Conservation (phyloP, 2,888 invertebrate species). For the Acanthoscelides obtectus region DNA sequence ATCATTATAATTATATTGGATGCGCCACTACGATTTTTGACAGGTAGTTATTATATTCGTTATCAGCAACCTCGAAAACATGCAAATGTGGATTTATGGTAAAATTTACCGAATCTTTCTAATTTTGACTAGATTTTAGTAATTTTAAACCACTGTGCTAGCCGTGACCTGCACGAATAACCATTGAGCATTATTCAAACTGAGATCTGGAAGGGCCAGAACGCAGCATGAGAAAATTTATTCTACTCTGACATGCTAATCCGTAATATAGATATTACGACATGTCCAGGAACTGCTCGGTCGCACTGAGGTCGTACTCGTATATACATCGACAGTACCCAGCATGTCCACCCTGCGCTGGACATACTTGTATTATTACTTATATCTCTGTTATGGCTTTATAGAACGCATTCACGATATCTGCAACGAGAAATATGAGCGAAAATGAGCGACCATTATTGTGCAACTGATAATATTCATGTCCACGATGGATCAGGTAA, state of each 20-base stretch:
- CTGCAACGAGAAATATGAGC: neutral
- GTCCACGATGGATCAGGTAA: neutral
- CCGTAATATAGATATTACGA: neutral
- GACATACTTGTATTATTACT: neutral
- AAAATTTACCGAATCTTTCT: too few relatives aligned
- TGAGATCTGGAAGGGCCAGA: neutral
- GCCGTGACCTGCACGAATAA: too few relatives aligned
- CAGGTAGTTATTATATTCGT: too few relatives aligned
- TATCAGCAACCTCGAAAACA: too few relatives aligned
- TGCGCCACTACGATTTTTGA: too few relatives aligned
- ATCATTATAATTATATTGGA: too few relatives aligned
- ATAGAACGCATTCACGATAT: neutral
- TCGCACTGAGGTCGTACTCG: neutral
- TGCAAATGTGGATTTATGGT: too few relatives aligned
- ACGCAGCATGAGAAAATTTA: neutral
- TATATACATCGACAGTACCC: neutral
- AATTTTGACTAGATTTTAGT: too few relatives aligned
- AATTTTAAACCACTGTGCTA: too few relatives aligned
- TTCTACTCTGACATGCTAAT: neutral
- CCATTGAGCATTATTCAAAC: neutral
- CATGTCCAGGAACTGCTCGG: neutral
- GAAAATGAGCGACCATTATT: neutral
- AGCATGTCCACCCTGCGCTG: neutral
- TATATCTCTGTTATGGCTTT: neutral
- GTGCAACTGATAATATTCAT: neutral